Percentiles rank a stretch among this genome's conserved stretches.
Conservation (phyloP, 2,113 vertebrate species). For the Platichthys stellatus region DNA sequence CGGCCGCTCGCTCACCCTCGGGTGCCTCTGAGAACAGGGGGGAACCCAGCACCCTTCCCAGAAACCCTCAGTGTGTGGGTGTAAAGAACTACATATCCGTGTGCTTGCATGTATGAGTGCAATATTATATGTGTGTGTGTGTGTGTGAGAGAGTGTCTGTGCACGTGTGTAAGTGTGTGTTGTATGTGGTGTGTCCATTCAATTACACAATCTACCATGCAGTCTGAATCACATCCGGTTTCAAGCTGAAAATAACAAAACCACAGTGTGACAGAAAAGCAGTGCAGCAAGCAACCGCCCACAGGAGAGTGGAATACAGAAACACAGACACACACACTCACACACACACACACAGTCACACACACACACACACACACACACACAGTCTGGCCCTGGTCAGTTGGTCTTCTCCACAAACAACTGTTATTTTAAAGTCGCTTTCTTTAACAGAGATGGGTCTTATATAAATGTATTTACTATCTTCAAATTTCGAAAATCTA, state of each 20-base stretch:
- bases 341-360: constrained; percentile 3
- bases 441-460: background rate
- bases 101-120: background rate
- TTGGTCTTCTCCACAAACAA: constrained; percentile 40
- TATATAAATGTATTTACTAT: background rate
- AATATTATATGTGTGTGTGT: background rate
- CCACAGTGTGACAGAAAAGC: constrained; percentile 78
- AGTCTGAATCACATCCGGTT: constrained; percentile 82
- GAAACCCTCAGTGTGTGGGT: constrained; percentile 66
- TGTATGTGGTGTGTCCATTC: constrained; percentile 68
- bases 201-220: constrained; percentile 75
- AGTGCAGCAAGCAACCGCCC: constrained; percentile 71
- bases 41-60: constrained; percentile 69
- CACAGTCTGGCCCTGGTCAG: constrained; percentile 40
- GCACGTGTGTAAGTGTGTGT: background rate
- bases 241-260: constrained; percentile 78
- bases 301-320: constrained; percentile 48
- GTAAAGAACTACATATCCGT: constrained; percentile 20
- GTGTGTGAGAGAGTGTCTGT: background rate
- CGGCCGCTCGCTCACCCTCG: constrained; percentile 50
- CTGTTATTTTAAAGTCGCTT: background rate
- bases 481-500: background rate
- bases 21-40: constrained; percentile 57
- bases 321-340: background rate
- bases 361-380: constrained; percentile 2